Percentiles rank a stretch among this genome's conserved stretches.
Evolutionary conservation across 1,140 invertebrate genomes (phyloP).

Genomic region (Drosophila carrolli): DNA sequence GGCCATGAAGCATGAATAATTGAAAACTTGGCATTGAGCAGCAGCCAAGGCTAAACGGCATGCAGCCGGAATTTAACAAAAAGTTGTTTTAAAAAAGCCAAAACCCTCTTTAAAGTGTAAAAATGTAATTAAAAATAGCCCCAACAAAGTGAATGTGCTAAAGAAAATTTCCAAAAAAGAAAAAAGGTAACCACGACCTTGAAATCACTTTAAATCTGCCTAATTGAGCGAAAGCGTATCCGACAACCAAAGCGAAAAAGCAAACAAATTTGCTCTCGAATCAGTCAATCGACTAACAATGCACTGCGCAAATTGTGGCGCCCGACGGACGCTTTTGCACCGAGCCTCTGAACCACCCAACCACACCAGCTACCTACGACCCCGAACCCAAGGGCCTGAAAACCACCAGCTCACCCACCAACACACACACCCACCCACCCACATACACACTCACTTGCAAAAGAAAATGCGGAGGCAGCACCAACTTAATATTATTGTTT

Average conservation of each 20-base stretch:
- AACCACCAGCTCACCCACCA: not conserved
- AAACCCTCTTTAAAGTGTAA: not conserved
- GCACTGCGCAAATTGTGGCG: slow-evolving; percentile 72
- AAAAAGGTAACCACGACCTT: slow-evolving; percentile 32
- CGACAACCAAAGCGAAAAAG: slow-evolving; percentile 13
- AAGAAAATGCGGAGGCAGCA: slow-evolving; percentile 23
- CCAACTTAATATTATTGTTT: slow-evolving; percentile 54
- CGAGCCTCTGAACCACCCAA: slow-evolving; percentile 1
- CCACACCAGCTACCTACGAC: slow-evolving; percentile 4
- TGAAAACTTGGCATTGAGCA: slow-evolving; percentile 39
- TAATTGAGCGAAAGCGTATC: slow-evolving; percentile 25
- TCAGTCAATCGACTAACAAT: slow-evolving; percentile 60
- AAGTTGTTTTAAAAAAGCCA: not conserved
- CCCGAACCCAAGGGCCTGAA: slow-evolving; percentile 8
- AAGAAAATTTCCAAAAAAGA: not conserved
- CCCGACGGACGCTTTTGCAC: slow-evolving; percentile 51
- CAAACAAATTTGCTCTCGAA: slow-evolving; percentile 37
- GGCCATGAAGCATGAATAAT: slow-evolving; percentile 39
- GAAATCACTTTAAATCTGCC: slow-evolving; percentile 26
- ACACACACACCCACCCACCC: not conserved
- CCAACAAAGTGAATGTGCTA: slow-evolving; percentile 6
- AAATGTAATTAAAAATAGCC: not conserved
- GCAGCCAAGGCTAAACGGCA: slow-evolving; percentile 37
- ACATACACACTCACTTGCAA: not conserved
- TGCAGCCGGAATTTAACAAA: not conserved